Base-by-base conservation (phyloP, 2,113 vertebrate species). In the Petrocephalus microphthalmus region DNA sequence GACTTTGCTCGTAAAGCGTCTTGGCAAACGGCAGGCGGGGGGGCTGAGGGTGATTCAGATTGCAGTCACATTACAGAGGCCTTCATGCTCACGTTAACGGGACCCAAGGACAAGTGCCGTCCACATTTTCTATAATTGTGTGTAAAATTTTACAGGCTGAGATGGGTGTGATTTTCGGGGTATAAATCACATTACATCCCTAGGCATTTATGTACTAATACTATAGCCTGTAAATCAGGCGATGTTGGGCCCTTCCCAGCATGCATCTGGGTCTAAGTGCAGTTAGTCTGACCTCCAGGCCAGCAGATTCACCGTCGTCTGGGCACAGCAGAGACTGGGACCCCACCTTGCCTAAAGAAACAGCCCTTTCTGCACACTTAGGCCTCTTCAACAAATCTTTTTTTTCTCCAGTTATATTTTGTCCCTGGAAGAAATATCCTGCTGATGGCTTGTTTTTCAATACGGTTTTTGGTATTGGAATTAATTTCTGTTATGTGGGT, bases 401-500 rank as follows among this genome's bases (percentile, higher is more conserved):
- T 86, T 37, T 84, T 74, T 86, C 67, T 74, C 54, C 17, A 37
- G 56, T 85, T 60, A 22, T 84, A 49, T 89, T 74, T 45, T 51
- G 37, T 13, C 51, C 56, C 49, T 33, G 17, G 47, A 33, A 67
- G 56, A 49, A 57, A 52, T 17, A 37, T 85, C 84, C 60, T 89
- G 60, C 49, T 19, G 60, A 15, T 74, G 25, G 83, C 57, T 78
- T 89, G 19, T 89, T 86, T 85, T 56, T 74, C 19, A 20, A 13
- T 52, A 7, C 33, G 6, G 25, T 17, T 45, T 53, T 64, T 42
- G 54, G 11, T 87, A 13, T 15, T 37, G 86, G 74, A 74, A 67
- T 67, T 67, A 47, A 25, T 49, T 67, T 74, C 51, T 51, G 7
- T 37, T 78, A 53, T 42, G 17, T 51, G 29, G 2, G 11, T 5